A percentile compares a stretch with the other conserved stretches of the same genome.
phyloP scores from a whole-genome alignment of 2,797 vertebrate genomes.

The Tachyglossus aculeatus region DNA sequence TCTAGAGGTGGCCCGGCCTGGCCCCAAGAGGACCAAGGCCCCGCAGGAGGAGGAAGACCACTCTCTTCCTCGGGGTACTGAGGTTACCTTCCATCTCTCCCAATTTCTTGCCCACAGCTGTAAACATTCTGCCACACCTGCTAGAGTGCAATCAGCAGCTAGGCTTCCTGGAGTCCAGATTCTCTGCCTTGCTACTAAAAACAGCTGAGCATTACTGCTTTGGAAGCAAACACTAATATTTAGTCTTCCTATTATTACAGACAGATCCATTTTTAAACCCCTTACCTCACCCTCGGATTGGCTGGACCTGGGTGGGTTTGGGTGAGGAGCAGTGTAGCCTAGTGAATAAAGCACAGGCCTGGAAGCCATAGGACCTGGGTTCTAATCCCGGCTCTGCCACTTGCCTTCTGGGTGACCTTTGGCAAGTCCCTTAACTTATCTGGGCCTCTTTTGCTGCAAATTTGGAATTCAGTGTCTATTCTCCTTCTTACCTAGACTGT shows the following conservation, averaged over 20 bases:
- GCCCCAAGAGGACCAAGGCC: too few relatives aligned
- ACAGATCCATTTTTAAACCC: slow-evolving; percentile 28
- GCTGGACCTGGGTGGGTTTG: not conserved
- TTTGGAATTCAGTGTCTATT: too few relatives aligned
- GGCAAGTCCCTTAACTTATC: too few relatives aligned
- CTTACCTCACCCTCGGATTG: slow-evolving; percentile 34
- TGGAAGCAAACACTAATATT: slow-evolving; percentile 35
- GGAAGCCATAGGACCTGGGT: too few relatives aligned
- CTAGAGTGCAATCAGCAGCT: not conserved
- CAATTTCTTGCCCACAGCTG: slow-evolving; percentile 14
- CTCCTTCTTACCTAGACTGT: too few relatives aligned
- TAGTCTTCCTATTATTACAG: slow-evolving; percentile 46
- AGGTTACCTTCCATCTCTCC: not conserved
- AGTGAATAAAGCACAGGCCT: too few relatives aligned
- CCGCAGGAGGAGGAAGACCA: not conserved
- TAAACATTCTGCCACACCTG: not conserved
- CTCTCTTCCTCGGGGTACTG: not conserved
- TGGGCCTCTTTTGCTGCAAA: too few relatives aligned
- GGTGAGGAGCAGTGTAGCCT: too few relatives aligned
- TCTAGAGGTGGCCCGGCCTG: too few relatives aligned
- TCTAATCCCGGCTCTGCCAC: too few relatives aligned
- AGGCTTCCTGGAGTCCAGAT: slow-evolving; percentile 10
- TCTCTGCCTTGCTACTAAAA: slow-evolving; percentile 10
- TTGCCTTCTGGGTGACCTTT: too few relatives aligned
- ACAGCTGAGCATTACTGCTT: not conserved